phyloP scores from a whole-genome alignment of 2,797 vertebrate genomes.

The Neoniphon sammara region DNA sequence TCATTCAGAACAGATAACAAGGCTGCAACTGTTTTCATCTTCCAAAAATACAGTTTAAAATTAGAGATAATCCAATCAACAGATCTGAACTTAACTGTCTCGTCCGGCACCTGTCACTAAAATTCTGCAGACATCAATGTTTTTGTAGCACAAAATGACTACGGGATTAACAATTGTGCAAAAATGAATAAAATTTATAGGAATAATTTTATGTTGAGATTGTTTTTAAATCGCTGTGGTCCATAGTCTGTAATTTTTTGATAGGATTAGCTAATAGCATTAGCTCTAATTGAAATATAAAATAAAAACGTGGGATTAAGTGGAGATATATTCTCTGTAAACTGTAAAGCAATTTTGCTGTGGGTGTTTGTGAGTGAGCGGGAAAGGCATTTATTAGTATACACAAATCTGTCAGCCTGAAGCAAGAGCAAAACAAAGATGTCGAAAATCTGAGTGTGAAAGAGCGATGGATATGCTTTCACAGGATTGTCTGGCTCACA shows the following conservation, averaged over 20 bases:
- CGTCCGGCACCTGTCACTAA: too few relatives aligned
- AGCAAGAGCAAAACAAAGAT: conserved; percentile 70
- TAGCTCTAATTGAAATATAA: conserved; percentile 5
- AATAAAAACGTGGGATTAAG: conserved; percentile 16
- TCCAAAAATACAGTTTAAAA: neutral
- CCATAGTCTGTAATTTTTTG: neutral
- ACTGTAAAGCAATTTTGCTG: conserved; percentile 28
- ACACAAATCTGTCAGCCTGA: conserved; percentile 59
- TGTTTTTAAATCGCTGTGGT: neutral
- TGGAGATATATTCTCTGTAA: conserved; percentile 31
- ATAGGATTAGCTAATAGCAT: neutral
- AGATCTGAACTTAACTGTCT: too few relatives aligned
- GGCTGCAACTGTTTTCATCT: neutral
- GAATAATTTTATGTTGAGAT: neutral
- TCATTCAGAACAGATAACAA: conserved; percentile 9
- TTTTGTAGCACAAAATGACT: neutral
- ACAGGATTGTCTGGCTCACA: conserved; percentile 52
- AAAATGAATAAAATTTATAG: neutral
- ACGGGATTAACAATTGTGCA: neutral
- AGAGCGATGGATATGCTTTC: conserved; percentile 61
- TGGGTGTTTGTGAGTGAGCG: conserved; percentile 44
- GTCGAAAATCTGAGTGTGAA: conserved; percentile 58
- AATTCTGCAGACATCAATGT: neutral
- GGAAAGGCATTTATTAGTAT: conserved; percentile 49
- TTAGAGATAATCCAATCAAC: too few relatives aligned